Evolutionary conservation across 1,140 invertebrate genomes (phyloP).

Genomic region (Lucilia sericata): DNA sequence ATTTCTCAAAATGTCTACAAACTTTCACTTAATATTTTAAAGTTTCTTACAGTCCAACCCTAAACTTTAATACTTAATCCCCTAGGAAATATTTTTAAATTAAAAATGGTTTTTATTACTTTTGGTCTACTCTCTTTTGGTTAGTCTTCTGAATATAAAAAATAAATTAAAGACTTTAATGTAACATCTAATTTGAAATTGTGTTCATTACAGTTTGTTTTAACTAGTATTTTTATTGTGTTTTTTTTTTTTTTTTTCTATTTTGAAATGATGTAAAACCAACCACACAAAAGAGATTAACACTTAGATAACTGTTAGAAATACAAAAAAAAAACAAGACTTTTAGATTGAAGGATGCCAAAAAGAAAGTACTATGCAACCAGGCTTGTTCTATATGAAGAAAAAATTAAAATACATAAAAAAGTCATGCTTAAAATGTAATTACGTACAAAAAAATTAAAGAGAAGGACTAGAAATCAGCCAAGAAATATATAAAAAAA

Average conservation of each 20-base stretch:
- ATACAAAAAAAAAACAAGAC: background rate
- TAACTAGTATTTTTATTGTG: background rate
- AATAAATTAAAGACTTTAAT: background rate
- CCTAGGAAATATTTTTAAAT: no score
- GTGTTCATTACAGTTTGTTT: background rate
- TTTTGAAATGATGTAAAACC: slow-evolving; percentile 8
- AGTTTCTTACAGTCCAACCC: no score
- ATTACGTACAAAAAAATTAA: slow-evolving; percentile 23
- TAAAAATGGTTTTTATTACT: no score
- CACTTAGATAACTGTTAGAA: slow-evolving; percentile 32
- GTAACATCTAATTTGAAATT: background rate
- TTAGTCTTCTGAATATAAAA: no score
- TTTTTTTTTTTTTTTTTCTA: background rate
- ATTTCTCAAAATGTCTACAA: no score
- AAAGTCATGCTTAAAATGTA: slow-evolving; percentile 41
- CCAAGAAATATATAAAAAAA: slow-evolving; percentile 11
- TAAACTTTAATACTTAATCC: no score
- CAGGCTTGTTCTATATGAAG: background rate
- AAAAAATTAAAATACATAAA: slow-evolving; percentile 3
- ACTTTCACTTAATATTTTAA: no score
- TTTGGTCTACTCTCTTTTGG: no score
- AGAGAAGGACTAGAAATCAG: background rate
- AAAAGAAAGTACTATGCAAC: background rate
- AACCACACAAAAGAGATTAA: slow-evolving; percentile 40
- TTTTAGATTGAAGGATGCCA: slow-evolving; percentile 5